A percentile compares a stretch with the other conserved stretches of the same genome.
phyloP scores from a whole-genome alignment of 2,888 invertebrate genomes.

The Cantharis lateralis region DNA sequence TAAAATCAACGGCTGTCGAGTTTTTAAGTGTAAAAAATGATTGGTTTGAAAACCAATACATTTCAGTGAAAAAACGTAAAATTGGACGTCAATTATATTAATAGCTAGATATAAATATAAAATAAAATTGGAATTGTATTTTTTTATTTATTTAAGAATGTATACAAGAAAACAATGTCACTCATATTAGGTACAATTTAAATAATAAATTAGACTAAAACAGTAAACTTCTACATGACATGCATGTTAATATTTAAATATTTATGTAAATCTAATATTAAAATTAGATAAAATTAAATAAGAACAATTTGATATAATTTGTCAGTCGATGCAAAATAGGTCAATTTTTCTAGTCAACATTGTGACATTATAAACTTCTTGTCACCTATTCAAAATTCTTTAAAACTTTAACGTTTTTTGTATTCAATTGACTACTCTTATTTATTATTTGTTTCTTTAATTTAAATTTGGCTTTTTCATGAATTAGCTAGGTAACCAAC shows the following conservation, averaged over 20 bases:
- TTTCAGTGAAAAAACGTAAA: too few species aligned
- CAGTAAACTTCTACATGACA: constrained; percentile 4
- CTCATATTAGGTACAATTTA: not conserved
- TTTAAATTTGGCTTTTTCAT: not conserved
- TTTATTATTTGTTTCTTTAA: constrained; percentile 1
- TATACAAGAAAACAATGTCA: constrained; percentile 2
- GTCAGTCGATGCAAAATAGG: constrained; percentile 3
- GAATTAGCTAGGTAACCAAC: not conserved
- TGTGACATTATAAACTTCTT: not conserved
- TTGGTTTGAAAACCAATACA: too few species aligned
- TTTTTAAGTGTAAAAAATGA: too few species aligned
- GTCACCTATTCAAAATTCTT: not conserved
- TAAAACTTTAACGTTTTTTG: not conserved
- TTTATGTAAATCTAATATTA: not conserved
- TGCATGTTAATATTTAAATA: not conserved
- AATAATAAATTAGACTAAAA: constrained; percentile 3
- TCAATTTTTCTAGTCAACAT: not conserved
- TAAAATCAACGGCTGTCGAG: too few species aligned
- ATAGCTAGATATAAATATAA: too few species aligned
- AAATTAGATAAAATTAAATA: constrained; percentile 1
- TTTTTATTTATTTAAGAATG: not conserved
- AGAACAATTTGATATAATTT: constrained; percentile 1
- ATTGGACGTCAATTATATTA: too few species aligned
- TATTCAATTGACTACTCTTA: not conserved
- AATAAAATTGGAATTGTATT: not conserved